Base-by-base conservation (phyloP, 1,140 invertebrate genomes). In the Streblospio benedicti region DNA sequence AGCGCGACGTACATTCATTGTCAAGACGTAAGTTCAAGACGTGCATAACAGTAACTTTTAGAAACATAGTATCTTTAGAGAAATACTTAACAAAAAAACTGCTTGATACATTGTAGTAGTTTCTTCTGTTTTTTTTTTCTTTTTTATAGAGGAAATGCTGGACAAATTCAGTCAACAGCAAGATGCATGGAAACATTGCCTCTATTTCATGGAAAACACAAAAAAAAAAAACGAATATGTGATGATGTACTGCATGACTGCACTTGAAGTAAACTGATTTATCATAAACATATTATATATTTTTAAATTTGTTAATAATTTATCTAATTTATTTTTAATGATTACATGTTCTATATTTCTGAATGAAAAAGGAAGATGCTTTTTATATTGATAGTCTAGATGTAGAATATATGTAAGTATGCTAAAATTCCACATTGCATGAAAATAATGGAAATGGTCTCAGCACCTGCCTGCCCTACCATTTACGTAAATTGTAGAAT, bases 191-290 rank as follows among this genome's bases (percentile, higher is more conserved):
- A 87, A 86, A 72, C 84, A 89, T 60, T 91, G 88, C 73, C 75
- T 93, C 27, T 85, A 87, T 70, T 92, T 90, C 77, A 76, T 91
- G 61, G 83, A 82, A 63, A 84, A 86, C 71, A 86, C 87, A 38
- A 81, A 83, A n/a, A n/a, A n/a, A n/a, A 81, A 83, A 60, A 93
- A 91, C 82, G 87, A 91, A 70, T 92, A 89, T 84, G 87, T 93
- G 27, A 85, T 86, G 72, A 93, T 94, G 89, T 93, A 89, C 72
- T 86, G 89, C 68, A 79, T 93, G 50, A 90, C 86, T 51, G 90
- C 89, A 5, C 74, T 93, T 59, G 90, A 94, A 83, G 88, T 89
- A 83, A 79, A 66, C 25, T 38, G 14, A 38, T 47, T 57, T 32
- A 6, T 31, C 38, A 23, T 33, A 30, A 32, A 54, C 9, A 59